Conservation (phyloP, 1,140 invertebrate species). For the Drosophila lowei region DNA sequence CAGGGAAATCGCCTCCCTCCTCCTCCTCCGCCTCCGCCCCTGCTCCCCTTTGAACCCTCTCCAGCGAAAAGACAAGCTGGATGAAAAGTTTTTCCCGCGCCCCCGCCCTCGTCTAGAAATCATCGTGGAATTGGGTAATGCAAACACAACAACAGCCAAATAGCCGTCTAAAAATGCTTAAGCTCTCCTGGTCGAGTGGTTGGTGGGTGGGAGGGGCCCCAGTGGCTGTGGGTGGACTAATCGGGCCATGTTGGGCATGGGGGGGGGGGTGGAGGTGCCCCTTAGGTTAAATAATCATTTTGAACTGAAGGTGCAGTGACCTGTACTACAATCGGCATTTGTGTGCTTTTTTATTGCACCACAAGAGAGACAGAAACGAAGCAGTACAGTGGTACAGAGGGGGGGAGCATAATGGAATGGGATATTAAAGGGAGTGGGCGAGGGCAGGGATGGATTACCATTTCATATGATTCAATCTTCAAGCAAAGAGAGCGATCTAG, state of each 20-base stretch:
- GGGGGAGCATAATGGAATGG: slow-evolving; percentile 7
- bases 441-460: too few relatives aligned
- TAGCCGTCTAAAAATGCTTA: slow-evolving; percentile 67
- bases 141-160: slow-evolving; percentile 40
- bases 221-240: background rate
- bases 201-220: background rate
- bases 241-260: background rate
- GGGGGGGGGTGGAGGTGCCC: slow-evolving; percentile 2
- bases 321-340: slow-evolving; percentile 45
- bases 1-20: background rate
- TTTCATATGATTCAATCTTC: slow-evolving; percentile 2
- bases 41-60: slow-evolving; percentile 14
- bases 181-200: slow-evolving; percentile 3
- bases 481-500: too few relatives aligned
- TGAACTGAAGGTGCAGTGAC: slow-evolving; percentile 59
- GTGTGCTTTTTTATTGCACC: slow-evolving; percentile 43
- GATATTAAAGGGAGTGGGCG: slow-evolving; percentile 4
- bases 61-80: slow-evolving; percentile 68
- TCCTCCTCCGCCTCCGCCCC: slow-evolving; percentile 4
- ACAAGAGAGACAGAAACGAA: background rate
- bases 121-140: slow-evolving; percentile 55
- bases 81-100: slow-evolving; percentile 20
- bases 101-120: slow-evolving; percentile 62
- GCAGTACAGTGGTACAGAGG: background rate
- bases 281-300: slow-evolving; percentile 52